Evolutionary conservation across 2,797 vertebrate species (phyloP).

Genomic region (Chromobotia macracanthus): DNA sequence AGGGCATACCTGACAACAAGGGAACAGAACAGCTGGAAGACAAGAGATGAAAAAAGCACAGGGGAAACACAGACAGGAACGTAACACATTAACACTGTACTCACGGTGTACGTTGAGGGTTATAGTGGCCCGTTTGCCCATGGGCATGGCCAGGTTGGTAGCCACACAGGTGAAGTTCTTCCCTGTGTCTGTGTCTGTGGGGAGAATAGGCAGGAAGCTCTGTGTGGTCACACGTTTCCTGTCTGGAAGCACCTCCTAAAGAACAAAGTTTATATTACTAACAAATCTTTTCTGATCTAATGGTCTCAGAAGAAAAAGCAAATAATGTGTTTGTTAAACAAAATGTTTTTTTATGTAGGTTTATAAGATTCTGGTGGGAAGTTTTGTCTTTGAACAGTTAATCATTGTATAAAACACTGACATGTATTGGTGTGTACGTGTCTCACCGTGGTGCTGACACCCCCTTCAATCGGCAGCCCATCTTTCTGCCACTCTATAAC

Average conservation of each 20-base stretch:
- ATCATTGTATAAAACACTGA: not conserved
- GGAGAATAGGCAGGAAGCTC: slow-evolving; percentile 87
- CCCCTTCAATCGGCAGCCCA: slow-evolving; percentile 83
- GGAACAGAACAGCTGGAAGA: too few relatives aligned
- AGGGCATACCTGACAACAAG: too few relatives aligned
- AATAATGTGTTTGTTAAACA: not conserved
- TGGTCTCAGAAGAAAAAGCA: not conserved
- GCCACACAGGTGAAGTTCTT: slow-evolving; percentile 87
- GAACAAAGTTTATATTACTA: not conserved
- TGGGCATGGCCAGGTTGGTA: slow-evolving; percentile 82
- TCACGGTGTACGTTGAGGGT: slow-evolving; percentile 93
- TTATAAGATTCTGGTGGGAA: not conserved
- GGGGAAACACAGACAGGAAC: too few relatives aligned
- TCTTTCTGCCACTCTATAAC: slow-evolving; percentile 88
- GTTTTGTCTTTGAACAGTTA: not conserved
- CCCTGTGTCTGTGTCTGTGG: slow-evolving; percentile 88
- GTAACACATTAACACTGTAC: slow-evolving; percentile 45
- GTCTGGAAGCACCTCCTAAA: slow-evolving; percentile 85
- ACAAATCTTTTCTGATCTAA: not conserved
- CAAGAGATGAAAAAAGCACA: too few relatives aligned
- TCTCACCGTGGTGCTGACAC: slow-evolving; percentile 82
- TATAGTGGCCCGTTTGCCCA: slow-evolving; percentile 85
- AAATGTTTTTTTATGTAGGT: not conserved
- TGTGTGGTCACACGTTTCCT: slow-evolving; percentile 90
- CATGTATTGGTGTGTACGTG: not conserved